Base-by-base conservation (phyloP, 2,797 vertebrate genomes). In the Chelidonichthys spinosus region DNA sequence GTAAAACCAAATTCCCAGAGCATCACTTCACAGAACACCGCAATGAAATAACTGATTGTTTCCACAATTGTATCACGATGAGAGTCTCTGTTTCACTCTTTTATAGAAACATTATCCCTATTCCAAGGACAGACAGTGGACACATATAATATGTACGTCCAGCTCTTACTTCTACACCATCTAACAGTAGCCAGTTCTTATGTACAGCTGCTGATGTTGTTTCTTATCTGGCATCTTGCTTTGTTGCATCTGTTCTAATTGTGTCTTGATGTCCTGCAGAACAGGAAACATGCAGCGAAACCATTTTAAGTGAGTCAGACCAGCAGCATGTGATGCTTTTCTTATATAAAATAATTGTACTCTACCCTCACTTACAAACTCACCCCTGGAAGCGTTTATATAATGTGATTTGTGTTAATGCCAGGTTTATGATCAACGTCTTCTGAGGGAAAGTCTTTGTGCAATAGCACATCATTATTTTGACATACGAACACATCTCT, bases 161-260 rank as follows among this genome's bases (percentile, higher is more conserved):
- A 52, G 68, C 4, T 37, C 55, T 63, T 63, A 53, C 18, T 61
- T 83, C 72, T 54, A 37, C 37, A 11, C 11, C 67, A 46, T 49
- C 50, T 11, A 39, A 68, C 61, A 63, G 25, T 37, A 50, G 2
- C 33, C 72, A 53, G 53, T 40, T 69, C 33, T 71, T 72, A 59
- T 82, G 46, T 64, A 1, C n/a, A n/a, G 37, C 32, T 67, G 60
- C 11, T 53, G 62, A 69, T 74, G 59, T 55, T 74, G 50, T 79
- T 72, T 77, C 56, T 63, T 69, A 68, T 76, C 72, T 64, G 15
- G 72, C 39, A 68, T 82, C 66, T 78, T 76, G 67, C 55, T 71
- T 70, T 68, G 15, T 47, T 83, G 67, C 47, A 72, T 78, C 62
- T 82, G 67, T 44, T 74, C 60, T 82, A 75, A 75, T 78, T 79